Evolutionary conservation across 2,113 vertebrate species (phyloP), one percentile per base, ranked within the genome.

Genomic region (Xenopus laevis): DNA sequence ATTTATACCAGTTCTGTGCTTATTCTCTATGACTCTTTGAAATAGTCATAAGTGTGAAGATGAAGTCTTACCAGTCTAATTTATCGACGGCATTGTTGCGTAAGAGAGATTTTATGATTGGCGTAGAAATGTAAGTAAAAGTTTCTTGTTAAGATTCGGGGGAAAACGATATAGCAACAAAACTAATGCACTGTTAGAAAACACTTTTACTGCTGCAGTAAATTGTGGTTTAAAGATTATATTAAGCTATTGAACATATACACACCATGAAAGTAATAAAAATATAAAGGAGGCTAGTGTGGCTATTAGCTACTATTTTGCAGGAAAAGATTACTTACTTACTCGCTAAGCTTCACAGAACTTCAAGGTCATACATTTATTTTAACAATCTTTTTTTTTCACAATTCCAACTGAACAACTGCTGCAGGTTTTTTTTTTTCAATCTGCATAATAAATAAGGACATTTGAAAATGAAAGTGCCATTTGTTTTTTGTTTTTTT

Each of bases 251-350:
- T 65, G 65, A 55, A 72, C 62, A 10, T 30, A 57, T 57, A 65
- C 62, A 72, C 71, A 72, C 23, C 60, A 65, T 72, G 13, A 57
- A 65, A 57, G 20, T 65, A 55, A 72, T 72, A 72, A 45, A 64
- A 33, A 9, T 40, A 63, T 72, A 72, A 57, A 72, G 30, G 62
- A 23, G 21, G 60, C 62, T 50, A 47, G 52, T 64, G 30, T 9
- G 33, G 33, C 33, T 64, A 52, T 50, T 47, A 62, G 47, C 20
- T 16, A 63, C 6, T 40, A 18, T 50, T 15, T 52, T 62, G 10
- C 47, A 40, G 17, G 18, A 15, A 63, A 44, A 33, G 30, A 40
- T 20, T 57, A 33, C 10, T 65, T 57, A 64, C 27, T 53, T 50
- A 47, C 33, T 40, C 33, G 8, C 6, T 40, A 1, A 50, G 15